Evolutionary conservation across 2,113 vertebrate genomes (phyloP).

Genomic region (Nymphicus hollandicus): DNA sequence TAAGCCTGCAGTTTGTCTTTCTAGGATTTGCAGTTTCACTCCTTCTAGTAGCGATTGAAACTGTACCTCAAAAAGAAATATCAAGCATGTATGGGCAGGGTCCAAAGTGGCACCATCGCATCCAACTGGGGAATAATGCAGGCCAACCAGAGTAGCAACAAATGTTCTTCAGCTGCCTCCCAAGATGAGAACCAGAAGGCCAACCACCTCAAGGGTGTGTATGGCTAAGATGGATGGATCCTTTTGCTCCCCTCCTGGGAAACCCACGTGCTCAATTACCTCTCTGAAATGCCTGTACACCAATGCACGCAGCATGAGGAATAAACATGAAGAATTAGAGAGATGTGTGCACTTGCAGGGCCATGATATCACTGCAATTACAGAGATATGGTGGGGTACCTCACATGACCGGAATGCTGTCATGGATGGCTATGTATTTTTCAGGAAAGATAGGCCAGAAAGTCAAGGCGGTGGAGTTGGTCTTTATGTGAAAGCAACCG

Average conservation of each 20-base stretch:
- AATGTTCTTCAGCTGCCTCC: background rate
- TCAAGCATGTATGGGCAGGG: background rate
- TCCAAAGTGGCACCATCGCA: background rate
- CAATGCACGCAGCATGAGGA: background rate
- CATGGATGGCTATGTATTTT: background rate
- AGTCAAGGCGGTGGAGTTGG: background rate
- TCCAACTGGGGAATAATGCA: background rate
- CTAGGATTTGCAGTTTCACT: background rate
- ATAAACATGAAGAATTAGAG: background rate
- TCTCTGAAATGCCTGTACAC: background rate
- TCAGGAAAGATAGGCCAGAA: background rate
- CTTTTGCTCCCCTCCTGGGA: background rate
- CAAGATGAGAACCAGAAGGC: background rate
- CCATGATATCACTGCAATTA: background rate
- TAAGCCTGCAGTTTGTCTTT: background rate
- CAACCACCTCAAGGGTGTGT: background rate
- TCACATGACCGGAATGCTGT: background rate
- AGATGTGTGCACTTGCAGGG: background rate
- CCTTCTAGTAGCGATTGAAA: background rate
- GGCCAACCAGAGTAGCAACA: background rate
- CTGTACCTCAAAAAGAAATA: background rate
- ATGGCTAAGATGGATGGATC: background rate
- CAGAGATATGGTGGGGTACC: background rate
- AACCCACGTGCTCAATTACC: background rate
- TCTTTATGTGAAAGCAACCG: background rate